Conservation (phyloP, 2,888 invertebrate species). For the Diachrysia chrysitis region DNA sequence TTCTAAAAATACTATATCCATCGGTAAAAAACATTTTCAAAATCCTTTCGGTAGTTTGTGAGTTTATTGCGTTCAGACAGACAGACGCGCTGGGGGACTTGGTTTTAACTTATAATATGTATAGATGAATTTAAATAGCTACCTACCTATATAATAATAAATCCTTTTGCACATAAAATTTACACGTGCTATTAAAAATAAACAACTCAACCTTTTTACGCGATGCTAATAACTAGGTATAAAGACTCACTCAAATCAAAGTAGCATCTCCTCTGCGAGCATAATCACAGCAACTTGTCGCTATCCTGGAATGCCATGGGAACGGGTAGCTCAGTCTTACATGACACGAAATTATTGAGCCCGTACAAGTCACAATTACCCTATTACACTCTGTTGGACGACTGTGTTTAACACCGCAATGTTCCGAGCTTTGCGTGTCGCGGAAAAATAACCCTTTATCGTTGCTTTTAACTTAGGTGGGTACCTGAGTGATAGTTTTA, state of each 20-base stretch:
- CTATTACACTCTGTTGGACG: constrained; percentile 61
- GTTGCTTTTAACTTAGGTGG: constrained; percentile 5
- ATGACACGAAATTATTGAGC: constrained; percentile 81
- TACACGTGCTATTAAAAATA: too few species aligned
- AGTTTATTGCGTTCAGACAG: too few species aligned
- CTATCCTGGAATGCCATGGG: constrained; percentile 81
- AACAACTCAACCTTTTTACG: too few species aligned
- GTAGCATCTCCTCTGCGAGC: constrained; percentile 31
- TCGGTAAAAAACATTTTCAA: too few species aligned
- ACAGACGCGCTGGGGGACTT: too few species aligned
- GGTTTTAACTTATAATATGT: too few species aligned
- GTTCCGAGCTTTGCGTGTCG: constrained; percentile 51
- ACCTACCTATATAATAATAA: too few species aligned
- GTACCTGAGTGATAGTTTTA: neutral
- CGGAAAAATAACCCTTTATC: constrained; percentile 30
- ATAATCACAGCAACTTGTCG: constrained; percentile 25
- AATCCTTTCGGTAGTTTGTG: too few species aligned
- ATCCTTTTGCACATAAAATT: too few species aligned
- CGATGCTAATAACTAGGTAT: neutral
- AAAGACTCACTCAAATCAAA: constrained; percentile 8
- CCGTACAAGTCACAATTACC: constrained; percentile 73
- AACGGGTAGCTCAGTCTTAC: constrained; percentile 77
- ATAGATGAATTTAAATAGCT: too few species aligned
- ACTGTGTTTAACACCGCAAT: constrained; percentile 58
- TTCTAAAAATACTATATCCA: too few species aligned